Evolutionary conservation across 1,140 invertebrate genomes (phyloP), one percentile per base, ranked within the genome.

Genomic region (Hestina assimilis): DNA sequence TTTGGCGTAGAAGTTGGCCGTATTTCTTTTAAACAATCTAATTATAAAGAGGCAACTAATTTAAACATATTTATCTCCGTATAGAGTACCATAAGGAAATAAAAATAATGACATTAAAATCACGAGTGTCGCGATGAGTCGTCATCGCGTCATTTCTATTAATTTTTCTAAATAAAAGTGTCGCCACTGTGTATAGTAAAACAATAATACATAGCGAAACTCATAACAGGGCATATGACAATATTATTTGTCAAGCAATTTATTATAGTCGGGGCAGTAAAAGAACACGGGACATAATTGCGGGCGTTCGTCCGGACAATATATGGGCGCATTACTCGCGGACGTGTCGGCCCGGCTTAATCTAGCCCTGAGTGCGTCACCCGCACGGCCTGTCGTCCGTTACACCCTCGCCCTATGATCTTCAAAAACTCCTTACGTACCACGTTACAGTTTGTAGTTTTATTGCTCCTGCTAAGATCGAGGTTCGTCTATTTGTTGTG

Each of bases 311-410:
- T 66, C 78, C 78, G 69, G 70, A 79, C 82, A 79, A 87, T 87
- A 87, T 87, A 87, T 76, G 80, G 72, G 63, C 74, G 78, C 83
- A 87, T 85, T 83, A 87, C 73, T 73, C 73, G 77, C 67, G 82
- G 77, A 85, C 82, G 83, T 85, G 83, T 80, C 70, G 71, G 70
- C 71, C 66, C 69, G 64, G 59, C 76, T 87, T 84, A 78, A 84
- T 83, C 81, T 84, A 83, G 69, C 76, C 63, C 46, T 50, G 68
- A 79, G 76, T 78, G 72, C 79, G 76, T 79, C 79, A 79, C 76
- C 75, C 79, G 64, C 72, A 64, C 62, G 61, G 63, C 64, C 46
- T 54, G 42, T 47, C 47, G 46, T 48, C 46, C 31, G 47, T 61
- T 53, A 42, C 47, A 48, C 70, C 64, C 69, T 69, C 68, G 42